Evolutionary conservation across 2,888 invertebrate species (phyloP).

Genomic region (Phrixothrix hirtus): DNA sequence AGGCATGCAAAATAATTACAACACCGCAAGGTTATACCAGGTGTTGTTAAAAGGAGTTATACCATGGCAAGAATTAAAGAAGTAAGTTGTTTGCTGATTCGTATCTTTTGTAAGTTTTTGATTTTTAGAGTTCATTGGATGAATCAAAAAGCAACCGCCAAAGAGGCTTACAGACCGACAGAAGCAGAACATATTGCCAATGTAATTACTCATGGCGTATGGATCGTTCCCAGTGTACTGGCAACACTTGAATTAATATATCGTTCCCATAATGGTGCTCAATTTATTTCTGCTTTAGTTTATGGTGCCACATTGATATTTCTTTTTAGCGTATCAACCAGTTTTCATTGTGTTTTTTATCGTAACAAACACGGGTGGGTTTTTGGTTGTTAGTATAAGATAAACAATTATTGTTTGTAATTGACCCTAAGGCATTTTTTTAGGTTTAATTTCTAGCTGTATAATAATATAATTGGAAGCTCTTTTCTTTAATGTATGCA

Average conservation of each 20-base stretch:
- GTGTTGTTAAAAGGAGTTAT: constrained; percentile 37
- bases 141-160: constrained; percentile 73
- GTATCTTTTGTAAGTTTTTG: not conserved
- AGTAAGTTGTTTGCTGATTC: constrained; percentile 37
- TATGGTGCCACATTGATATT: constrained; percentile 85
- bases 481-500: too few relatives aligned
- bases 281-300: constrained; percentile 79
- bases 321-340: constrained; percentile 85
- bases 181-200: constrained; percentile 89
- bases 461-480: too few relatives aligned
- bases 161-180: constrained; percentile 85
- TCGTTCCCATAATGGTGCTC: constrained; percentile 72
- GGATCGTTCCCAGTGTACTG: constrained; percentile 83
- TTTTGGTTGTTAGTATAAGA: too few relatives aligned
- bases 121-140: constrained; percentile 67
- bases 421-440: too few relatives aligned
- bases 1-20: constrained; percentile 51
- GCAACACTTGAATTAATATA: constrained; percentile 75
- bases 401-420: too few relatives aligned
- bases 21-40: constrained; percentile 43
- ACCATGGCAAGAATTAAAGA: constrained; percentile 46
- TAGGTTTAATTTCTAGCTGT: too few relatives aligned
- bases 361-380: constrained; percentile 63
- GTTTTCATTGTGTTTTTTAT: constrained; percentile 88
- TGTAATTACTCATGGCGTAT: constrained; percentile 87